Base-by-base conservation (phyloP, 2,113 vertebrate species). In the Morphnarchus princeps region DNA sequence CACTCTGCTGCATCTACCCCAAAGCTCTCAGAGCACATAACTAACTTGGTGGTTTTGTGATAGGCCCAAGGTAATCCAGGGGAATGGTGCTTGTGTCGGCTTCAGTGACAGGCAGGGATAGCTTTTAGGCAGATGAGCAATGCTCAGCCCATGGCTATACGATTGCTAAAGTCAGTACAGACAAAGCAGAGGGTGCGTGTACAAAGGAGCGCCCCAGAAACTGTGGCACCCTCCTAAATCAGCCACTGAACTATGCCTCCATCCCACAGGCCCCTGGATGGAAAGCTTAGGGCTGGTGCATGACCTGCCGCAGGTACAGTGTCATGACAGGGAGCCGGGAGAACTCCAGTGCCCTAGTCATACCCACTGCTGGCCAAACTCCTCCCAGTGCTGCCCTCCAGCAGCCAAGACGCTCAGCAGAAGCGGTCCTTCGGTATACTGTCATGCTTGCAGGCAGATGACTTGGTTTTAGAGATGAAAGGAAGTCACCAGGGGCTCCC, bases 351-450 rank as follows among this genome's bases (percentile, higher is more conserved):
- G 43, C 24, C 18, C 22, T 3, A 1, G 36, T 16, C 36, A 12
- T n/a, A 31, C 11, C 69, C 1, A 2, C 54, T 66, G 45, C n/a
- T 38, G 40, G 34, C 24, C 73, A 36, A 19, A 45, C 49, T 61
- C 47, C 71, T 55, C 50, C 42, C 1, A 1, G 73, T 4, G 3
- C 36, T 80, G 59, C 36, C 50, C 62, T 7, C 28, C 9, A 5
- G 54, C 45, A 87, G 55, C 29, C 4, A 1, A 18, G n/a, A n/a
- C 0, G 4, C 58, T 21, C 42, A 31, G 65, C 47, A 49, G 45
- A 9, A 58, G 32, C 0, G 0, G 9, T 57, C 76, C 61, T 55
- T 58, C 0, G 1, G 15, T 20, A 12, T 6, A 3, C 6, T 31
- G 13, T 18, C 28, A 13, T 1, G 5, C 17, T 17, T 31, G 17